Conservation (phyloP, 2,797 vertebrate species). For the Anisognathus igniventris region DNA sequence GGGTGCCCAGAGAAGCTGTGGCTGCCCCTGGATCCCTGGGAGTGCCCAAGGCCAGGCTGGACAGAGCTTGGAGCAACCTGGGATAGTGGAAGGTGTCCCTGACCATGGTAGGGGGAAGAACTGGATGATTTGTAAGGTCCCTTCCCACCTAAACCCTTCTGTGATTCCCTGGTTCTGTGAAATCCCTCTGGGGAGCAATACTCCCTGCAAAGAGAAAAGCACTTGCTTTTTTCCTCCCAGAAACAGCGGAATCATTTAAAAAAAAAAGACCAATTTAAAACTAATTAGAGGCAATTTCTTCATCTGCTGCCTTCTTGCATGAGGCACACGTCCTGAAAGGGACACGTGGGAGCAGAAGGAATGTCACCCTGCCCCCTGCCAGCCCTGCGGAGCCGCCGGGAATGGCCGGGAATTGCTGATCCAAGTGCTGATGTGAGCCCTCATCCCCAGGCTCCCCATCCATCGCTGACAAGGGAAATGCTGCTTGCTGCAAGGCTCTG, state of each 20-base stretch:
- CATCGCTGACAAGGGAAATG: not conserved
- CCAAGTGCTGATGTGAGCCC: not conserved
- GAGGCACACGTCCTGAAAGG: not conserved
- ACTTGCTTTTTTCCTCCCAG: not conserved
- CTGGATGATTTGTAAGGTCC: not conserved
- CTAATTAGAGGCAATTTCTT: not conserved
- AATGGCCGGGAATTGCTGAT: not conserved
- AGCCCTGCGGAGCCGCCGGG: not conserved
- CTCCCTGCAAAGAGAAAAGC: not conserved
- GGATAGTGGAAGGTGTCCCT: fast-evolving
- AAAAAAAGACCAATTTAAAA: not conserved
- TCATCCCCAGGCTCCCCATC: not conserved
- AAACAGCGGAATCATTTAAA: not conserved
- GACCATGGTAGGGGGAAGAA: no score
- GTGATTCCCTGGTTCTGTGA: not conserved
- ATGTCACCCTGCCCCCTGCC: not conserved
- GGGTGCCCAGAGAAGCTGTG: not conserved
- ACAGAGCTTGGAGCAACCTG: fast-evolving
- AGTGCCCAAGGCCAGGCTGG: not conserved
- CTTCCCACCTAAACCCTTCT: not conserved
- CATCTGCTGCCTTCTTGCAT: not conserved
- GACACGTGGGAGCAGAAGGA: not conserved
- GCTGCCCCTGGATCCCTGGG: not conserved
- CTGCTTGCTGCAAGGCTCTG: not conserved
- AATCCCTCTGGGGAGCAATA: not conserved